Evolutionary conservation across 30 jellyfish, hydroid and myxozoan species (phyloP).

Genomic region (Aurelia coerulea): DNA sequence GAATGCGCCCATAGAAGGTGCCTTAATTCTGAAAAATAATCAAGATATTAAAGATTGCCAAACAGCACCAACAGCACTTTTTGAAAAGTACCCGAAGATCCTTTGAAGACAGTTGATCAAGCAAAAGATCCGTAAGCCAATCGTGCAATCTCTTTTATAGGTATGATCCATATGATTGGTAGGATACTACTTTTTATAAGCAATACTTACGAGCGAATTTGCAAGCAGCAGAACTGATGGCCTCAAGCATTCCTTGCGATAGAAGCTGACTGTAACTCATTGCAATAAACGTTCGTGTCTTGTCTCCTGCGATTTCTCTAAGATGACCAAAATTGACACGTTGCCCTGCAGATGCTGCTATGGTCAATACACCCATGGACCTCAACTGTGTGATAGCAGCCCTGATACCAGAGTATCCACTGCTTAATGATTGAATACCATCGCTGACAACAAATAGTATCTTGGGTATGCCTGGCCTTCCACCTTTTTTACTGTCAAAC

Average conservation of each 20-base stretch:
- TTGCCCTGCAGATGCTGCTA: slow-evolving; percentile 63
- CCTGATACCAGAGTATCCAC: slow-evolving; percentile 4
- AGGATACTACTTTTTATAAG: no score
- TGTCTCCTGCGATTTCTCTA: slow-evolving; percentile 71
- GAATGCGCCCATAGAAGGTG: no score
- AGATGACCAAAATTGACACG: slow-evolving; percentile 41
- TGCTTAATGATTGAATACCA: slow-evolving; percentile 53
- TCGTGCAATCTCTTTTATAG: no score
- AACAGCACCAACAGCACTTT: no score
- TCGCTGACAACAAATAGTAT: slow-evolving; percentile 69
- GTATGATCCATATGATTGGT: no score
- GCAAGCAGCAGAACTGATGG: slow-evolving; percentile 52
- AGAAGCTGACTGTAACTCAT: slow-evolving; percentile 11
- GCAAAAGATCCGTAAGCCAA: no score
- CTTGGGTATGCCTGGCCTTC: slow-evolving; percentile 58
- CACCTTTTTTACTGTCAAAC: slow-evolving; percentile 57
- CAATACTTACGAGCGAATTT: slow-evolving; percentile 46
- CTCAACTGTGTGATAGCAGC: slow-evolving; percentile 6
- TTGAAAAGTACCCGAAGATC: no score
- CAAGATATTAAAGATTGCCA: no score
- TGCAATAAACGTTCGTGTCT: slow-evolving; percentile 53
- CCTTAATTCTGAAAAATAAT: no score
- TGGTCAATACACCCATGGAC: slow-evolving; percentile 36
- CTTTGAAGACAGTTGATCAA: no score
- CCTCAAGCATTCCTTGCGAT: slow-evolving; percentile 25